These are phyloP conservation scores for Nannospalax galili DNA, from an alignment of 2,113 vertebrate species.

Conservation along the genomic window DNA sequence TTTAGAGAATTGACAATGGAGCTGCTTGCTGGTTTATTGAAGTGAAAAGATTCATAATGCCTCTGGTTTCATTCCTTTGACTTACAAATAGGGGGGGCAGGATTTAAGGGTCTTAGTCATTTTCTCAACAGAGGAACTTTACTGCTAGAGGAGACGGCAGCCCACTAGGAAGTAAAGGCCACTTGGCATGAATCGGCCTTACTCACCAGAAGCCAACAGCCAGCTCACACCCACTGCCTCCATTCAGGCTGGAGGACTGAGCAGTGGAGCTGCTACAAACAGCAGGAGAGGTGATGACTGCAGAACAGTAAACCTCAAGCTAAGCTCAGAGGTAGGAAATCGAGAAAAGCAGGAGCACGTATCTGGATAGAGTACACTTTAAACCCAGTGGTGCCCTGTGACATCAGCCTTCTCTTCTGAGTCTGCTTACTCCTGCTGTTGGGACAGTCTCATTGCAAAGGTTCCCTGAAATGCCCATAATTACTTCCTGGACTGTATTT, in stretches of 20 bases:
- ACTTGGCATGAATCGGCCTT: constrained; percentile 27
- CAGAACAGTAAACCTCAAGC: neutral
- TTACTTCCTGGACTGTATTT: neutral
- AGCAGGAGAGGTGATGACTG: neutral
- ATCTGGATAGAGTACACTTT: neutral
- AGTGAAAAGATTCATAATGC: constrained; percentile 13
- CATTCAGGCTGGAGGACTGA: neutral
- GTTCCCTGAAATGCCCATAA: neutral
- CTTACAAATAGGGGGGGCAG: constrained; percentile 3
- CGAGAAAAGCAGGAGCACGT: neutral
- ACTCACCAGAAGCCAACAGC: constrained; percentile 1
- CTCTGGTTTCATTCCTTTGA: constrained; percentile 28
- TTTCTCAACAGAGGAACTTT: constrained; percentile 44
- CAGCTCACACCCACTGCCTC: neutral
- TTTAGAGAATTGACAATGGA: constrained; percentile 6
- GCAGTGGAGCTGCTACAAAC: neutral
- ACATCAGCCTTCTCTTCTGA: neutral
- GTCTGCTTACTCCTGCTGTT: neutral
- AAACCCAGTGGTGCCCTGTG: neutral
- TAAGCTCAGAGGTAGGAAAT: neutral
- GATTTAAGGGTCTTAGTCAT: constrained; percentile 65
- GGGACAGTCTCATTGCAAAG: neutral
- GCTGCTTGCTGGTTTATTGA: constrained; percentile 12
- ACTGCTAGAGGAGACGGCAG: constrained; percentile 18
- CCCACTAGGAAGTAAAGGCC: constrained; percentile 35